Conservation (phyloP, 2,797 vertebrate genomes). For the Ambastaia sidthimunki region DNA sequence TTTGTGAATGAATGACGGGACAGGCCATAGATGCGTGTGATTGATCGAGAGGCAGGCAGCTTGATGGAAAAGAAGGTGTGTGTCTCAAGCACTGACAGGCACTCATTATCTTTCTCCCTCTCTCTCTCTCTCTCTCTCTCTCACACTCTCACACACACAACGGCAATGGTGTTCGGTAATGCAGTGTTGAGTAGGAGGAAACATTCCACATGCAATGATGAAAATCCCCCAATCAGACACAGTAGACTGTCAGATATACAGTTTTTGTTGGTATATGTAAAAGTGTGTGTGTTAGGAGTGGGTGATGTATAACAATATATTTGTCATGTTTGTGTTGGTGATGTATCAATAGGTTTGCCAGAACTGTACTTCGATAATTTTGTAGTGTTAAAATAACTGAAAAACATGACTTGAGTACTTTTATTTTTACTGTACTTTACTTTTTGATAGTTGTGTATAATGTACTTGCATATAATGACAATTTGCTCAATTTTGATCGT, state of each 20-base stretch:
- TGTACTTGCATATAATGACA: too few species aligned
- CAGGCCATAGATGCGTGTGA: conserved; percentile 23
- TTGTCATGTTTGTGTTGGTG: not conserved
- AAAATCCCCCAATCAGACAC: not conserved
- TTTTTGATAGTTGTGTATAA: too few species aligned
- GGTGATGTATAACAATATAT: not conserved
- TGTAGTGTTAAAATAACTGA: too few species aligned
- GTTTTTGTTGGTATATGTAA: not conserved
- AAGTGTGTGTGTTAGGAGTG: not conserved
- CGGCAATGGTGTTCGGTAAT: not conserved
- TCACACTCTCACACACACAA: conserved; percentile 58
- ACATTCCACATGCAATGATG: not conserved
- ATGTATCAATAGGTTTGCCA: too few species aligned
- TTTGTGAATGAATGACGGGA: conserved; percentile 4
- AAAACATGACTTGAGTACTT: too few species aligned
- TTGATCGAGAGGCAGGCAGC: conserved; percentile 11
- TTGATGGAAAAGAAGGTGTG: conserved; percentile 9
- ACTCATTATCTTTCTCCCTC: not conserved
- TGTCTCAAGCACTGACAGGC: conserved; percentile 4
- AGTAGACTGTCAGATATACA: not conserved
- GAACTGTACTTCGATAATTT: too few species aligned
- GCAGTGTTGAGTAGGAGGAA: not conserved
- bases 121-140: too few species aligned
- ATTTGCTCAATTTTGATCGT: too few species aligned
- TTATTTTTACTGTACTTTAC: too few species aligned